Evolutionary conservation across 2,113 vertebrate genomes (phyloP).

Genomic region (Poeciliopsis prolifica): DNA sequence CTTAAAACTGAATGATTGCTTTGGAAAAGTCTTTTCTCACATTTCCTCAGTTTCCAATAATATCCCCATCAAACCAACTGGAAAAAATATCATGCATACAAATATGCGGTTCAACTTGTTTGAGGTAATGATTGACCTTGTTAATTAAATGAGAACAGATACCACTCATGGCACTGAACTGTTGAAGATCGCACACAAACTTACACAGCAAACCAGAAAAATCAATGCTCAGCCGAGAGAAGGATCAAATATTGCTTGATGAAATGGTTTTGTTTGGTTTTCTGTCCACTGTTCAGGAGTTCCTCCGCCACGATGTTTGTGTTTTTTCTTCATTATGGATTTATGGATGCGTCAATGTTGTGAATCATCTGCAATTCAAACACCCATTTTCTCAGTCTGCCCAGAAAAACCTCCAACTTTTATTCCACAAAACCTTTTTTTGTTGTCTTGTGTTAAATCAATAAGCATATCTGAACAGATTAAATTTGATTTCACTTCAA

Average conservation of each 20-base stretch:
- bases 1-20: slow-evolving; percentile 41
- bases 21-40: slow-evolving; percentile 37
- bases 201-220: slow-evolving; percentile 41
- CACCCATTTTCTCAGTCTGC: slow-evolving; percentile 42
- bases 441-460: slow-evolving; percentile 66
- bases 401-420: slow-evolving; percentile 59
- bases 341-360: slow-evolving; percentile 57
- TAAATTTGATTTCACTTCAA: slow-evolving; percentile 50
- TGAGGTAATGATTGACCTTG: slow-evolving; percentile 61
- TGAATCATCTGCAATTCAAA: slow-evolving; percentile 69
- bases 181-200: slow-evolving; percentile 46
- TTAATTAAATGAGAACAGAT: slow-evolving; percentile 62
- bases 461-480: slow-evolving; percentile 49
- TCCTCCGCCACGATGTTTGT: slow-evolving; percentile 64
- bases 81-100: slow-evolving; percentile 21
- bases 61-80: slow-evolving; percentile 8
- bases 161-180: slow-evolving; percentile 32
- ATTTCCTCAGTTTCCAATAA: slow-evolving; percentile 34
- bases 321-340: slow-evolving; percentile 67
- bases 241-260: slow-evolving; percentile 57
- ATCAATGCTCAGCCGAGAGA: slow-evolving; percentile 51
- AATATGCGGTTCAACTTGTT: slow-evolving; percentile 16
- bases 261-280: slow-evolving; percentile 56
- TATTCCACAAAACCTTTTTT: slow-evolving; percentile 49
- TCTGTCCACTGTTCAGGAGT: slow-evolving; percentile 53